Evolutionary conservation across 2,113 vertebrate genomes (phyloP).

Genomic region (Benitochromis conjunctus): DNA sequence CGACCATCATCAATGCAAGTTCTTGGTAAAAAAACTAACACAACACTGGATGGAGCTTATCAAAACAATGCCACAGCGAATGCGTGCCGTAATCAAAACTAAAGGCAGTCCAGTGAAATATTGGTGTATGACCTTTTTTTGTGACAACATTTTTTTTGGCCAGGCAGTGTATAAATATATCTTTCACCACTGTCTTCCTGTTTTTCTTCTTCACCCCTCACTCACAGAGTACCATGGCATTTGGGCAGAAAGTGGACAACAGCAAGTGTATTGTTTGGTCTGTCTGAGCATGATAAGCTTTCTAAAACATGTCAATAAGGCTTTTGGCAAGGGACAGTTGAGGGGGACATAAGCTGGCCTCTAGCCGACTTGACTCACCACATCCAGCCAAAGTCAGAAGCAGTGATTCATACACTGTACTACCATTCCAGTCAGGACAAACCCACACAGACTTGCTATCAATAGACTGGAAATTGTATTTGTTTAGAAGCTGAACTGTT

Average conservation of each 20-base stretch:
- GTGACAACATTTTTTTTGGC: too few relatives aligned
- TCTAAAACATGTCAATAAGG: conserved; percentile 22
- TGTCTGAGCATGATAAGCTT: conserved; percentile 39
- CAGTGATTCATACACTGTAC: neutral
- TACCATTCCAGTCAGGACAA: neutral
- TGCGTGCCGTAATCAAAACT: too few relatives aligned
- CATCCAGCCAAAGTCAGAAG: neutral
- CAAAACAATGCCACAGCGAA: too few relatives aligned
- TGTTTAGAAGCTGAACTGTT: neutral
- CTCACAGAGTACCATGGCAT: neutral
- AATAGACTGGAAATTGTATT: neutral
- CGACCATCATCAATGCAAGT: too few relatives aligned
- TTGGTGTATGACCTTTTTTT: too few relatives aligned
- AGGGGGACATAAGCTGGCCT: neutral
- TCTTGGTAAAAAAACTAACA: too few relatives aligned
- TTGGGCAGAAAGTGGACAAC: neutral
- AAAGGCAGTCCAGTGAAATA: too few relatives aligned
- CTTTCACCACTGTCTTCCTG: neutral
- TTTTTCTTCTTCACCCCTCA: neutral
- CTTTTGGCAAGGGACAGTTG: conserved; percentile 4
- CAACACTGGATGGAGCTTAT: too few relatives aligned
- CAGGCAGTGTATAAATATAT: too few relatives aligned
- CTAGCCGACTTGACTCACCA: neutral
- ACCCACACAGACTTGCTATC: neutral
- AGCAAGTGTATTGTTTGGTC: conserved; percentile 1